Evolutionary conservation across 2,113 vertebrate genomes (phyloP).

Genomic region (Aptenodytes patagonicus): DNA sequence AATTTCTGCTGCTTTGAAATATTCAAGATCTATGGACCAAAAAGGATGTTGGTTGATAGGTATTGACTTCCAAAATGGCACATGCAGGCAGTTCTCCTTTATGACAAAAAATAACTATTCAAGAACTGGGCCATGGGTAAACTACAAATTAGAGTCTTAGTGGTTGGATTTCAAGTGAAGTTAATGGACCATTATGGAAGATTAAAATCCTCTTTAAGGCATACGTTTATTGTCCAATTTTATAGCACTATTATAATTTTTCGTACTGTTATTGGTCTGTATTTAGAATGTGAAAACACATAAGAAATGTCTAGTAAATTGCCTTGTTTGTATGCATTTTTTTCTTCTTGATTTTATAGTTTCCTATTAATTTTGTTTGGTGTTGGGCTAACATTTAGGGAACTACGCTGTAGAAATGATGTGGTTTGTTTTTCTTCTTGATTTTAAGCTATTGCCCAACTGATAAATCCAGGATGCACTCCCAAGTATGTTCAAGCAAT

Average conservation of each 20-base stretch:
- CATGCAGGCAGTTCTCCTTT: background rate
- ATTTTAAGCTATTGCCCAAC: background rate
- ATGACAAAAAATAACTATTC: background rate
- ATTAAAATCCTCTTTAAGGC: background rate
- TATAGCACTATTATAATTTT: background rate
- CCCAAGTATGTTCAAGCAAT: background rate
- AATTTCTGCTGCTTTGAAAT: background rate
- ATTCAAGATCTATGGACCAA: background rate
- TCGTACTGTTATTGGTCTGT: background rate
- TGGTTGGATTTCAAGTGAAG: background rate
- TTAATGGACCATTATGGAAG: background rate
- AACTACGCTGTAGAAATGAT: background rate
- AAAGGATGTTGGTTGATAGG: background rate
- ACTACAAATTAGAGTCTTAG: background rate
- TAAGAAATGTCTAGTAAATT: background rate
- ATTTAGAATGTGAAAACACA: background rate
- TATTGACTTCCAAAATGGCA: background rate
- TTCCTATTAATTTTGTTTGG: constrained; percentile 2
- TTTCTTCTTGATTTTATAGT: background rate
- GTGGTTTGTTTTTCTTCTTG: background rate
- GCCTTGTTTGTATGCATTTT: background rate
- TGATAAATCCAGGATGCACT: background rate
- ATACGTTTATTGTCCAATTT: background rate
- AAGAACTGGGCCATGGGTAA: background rate
- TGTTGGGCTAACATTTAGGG: background rate